Base-by-base conservation (phyloP, 1,140 invertebrate species). In the Eumeta japonica region DNA sequence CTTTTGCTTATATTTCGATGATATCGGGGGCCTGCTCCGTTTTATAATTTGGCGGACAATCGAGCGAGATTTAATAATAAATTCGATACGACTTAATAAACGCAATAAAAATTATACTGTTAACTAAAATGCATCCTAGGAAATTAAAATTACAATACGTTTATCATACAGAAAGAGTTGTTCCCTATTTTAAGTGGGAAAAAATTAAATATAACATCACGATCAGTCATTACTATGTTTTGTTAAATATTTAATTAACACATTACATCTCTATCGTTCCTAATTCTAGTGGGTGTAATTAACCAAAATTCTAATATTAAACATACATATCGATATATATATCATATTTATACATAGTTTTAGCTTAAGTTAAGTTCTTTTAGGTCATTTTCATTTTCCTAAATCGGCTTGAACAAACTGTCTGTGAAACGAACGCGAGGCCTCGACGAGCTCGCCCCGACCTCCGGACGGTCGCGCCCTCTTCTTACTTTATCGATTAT, bases 251-350 rank as follows among this genome's bases (percentile, higher is more conserved):
- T 67, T 70, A 66, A 68, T 63, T 65, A 73, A 63, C 65, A 63
- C 51, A 73, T 66, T 68, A 71, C 48, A 66, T 62, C 45, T 51
- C 68, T 73, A 71, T 60, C 55, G 63, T 66, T 55, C 68, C 68
- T 73, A 73, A 73, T 47, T 65, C 66, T 71, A 71, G 62, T 68
- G 64, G 62, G 59, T 63, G 64, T 58, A 67, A 67, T 24, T 64
- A 73, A 73, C 64, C 66, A 68, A 73, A 73, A 73, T 49, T 68
- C 64, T 73, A 73, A 73, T 62, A 71, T 73, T 73, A 73, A 73
- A 58, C 65, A 73, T 73, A 73, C 68, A 73, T 73, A 73, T 62
- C 58, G 56, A 63, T 66, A 73, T 66, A 72, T 68, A 73, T 71
- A 68, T 56, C 57, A 73, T 68, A 70, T 73, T 73, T 71, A 68